Evolutionary conservation across 2,888 invertebrate species (phyloP), one percentile per base, ranked within the genome.

Genomic region (Entomobrya proxima): DNA sequence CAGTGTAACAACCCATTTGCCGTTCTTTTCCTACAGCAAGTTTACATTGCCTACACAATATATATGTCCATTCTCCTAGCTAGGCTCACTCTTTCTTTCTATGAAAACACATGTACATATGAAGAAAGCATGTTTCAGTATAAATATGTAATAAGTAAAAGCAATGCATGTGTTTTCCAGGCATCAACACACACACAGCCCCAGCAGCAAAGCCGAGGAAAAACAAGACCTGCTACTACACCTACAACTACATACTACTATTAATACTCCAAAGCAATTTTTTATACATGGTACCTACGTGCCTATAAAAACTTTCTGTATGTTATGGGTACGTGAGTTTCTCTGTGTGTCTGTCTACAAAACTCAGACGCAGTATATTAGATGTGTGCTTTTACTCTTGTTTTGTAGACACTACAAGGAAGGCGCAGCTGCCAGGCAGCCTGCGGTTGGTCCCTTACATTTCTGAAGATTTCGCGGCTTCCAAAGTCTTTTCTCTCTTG

Each of bases 401-500:
- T 7, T 64, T 67, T 24, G 24, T 13, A 50, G 44, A 50, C 18
- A 72, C 35, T 40, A 40, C 18, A 52, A 47, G 61, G 52, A 83
- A 83, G 76, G 87, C 87, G 87, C 87, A 87, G 87, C 85, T 87
- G 86, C 83, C 64, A 81, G 74, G 55, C 74, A 64, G 76, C 76
- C 67, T 81, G 81, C 76, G 84, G 83, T 84, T 84, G 86, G 86
- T 86, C 80, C 79, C 55, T 88, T 85, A 85, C 85, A 85, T 87
- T 87, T 88, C 86, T 86, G 55, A 88, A 88, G 87, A 88, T 88
- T 88, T 88, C 88, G 88, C 88, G 88, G 88, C 87, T 88, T 85
- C 82, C 87, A 78, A 83, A 86, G 50, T 78, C 82, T 86, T 58
- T 52, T 67, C 52, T 52, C 61, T 72, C 74, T 74, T 75, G 67